Conservation (phyloP, 2,113 vertebrate species). For the Clarias magur region DNA sequence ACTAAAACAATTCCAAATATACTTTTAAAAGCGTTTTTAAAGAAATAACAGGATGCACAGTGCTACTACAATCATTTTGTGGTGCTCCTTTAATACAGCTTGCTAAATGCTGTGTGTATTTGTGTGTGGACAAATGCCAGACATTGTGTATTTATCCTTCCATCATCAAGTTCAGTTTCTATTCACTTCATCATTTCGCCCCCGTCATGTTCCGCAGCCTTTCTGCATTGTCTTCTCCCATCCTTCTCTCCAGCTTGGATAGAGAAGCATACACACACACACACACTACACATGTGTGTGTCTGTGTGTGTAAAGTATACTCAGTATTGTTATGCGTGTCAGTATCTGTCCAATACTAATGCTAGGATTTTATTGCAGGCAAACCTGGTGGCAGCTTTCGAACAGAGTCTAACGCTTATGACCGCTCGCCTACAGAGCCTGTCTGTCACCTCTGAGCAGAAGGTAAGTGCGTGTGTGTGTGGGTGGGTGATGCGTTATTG, state of each 20-base stretch:
- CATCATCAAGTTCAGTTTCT: slow-evolving; percentile 38
- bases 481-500: neutral
- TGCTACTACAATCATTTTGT: neutral
- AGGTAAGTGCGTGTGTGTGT: slow-evolving; percentile 70
- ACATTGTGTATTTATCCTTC: slow-evolving; percentile 38
- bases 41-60: neutral
- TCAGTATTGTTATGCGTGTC: slow-evolving; percentile 19
- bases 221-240: slow-evolving; percentile 49
- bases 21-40: neutral
- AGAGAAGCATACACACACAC: slow-evolving; percentile 47
- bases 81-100: neutral
- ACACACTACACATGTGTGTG: neutral
- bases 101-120: neutral
- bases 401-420: slow-evolving; percentile 96
- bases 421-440: slow-evolving; percentile 91
- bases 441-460: slow-evolving; percentile 88
- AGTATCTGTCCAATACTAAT: slow-evolving; percentile 15
- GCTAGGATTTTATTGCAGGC: slow-evolving; percentile 73
- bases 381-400: slow-evolving; percentile 94
- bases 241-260: slow-evolving; percentile 45
- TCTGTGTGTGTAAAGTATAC: slow-evolving; percentile 23
- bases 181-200: slow-evolving; percentile 28
- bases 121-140: slow-evolving; percentile 27
- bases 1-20: neutral
- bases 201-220: slow-evolving; percentile 56